Conservation (phyloP, 2,888 invertebrate genomes). For the Hedya salicella region DNA sequence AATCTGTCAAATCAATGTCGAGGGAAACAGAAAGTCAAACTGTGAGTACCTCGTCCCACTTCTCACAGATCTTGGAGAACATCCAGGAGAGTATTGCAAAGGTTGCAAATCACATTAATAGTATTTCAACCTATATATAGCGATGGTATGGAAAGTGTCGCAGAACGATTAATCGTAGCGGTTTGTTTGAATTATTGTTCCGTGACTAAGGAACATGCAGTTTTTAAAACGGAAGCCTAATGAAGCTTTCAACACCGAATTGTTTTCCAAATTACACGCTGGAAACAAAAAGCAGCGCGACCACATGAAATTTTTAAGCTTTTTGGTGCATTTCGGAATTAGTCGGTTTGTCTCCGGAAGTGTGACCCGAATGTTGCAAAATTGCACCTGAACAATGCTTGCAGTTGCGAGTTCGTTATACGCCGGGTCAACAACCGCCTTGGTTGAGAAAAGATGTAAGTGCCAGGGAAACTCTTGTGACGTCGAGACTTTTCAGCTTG, state of each 20-base stretch:
- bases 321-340: background rate
- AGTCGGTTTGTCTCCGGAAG: conserved; percentile 17
- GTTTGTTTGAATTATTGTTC: background rate
- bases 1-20: too few species aligned
- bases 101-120: too few species aligned
- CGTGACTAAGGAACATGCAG: background rate
- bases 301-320: background rate
- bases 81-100: too few species aligned
- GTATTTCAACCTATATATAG: too few species aligned
- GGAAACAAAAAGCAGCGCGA: background rate
- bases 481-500: background rate
- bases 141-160: too few species aligned
- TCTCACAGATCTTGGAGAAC: too few species aligned
- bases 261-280: conserved; percentile 8
- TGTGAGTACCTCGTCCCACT: too few species aligned
- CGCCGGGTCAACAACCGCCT: conserved; percentile 28
- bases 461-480: background rate
- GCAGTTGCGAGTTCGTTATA: conserved; percentile 18
- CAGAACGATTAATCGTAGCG: background rate
- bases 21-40: too few species aligned
- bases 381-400: conserved; percentile 29
- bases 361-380: conserved; percentile 33
- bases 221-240: background rate
- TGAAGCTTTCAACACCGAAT: background rate
- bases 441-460: background rate